A percentile compares a stretch with the other conserved stretches of the same genome.
Evolutionary conservation across 2,113 vertebrate genomes (phyloP).

Genomic region (Oophaga pumilio): DNA sequence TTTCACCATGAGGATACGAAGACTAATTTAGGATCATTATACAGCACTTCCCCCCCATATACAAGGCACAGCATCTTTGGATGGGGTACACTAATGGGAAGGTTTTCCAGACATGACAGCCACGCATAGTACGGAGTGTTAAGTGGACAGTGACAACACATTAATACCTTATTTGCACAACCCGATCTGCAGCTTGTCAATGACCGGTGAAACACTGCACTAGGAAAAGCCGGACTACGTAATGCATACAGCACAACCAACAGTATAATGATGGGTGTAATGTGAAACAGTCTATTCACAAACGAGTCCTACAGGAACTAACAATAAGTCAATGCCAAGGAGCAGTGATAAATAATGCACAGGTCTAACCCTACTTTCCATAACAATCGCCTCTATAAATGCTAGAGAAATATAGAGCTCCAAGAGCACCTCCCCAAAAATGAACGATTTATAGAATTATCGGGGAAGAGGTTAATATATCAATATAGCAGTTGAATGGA

Average conservation of each 20-base stretch:
- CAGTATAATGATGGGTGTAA: not conserved
- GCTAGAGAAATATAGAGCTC: not conserved
- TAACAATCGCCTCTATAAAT: not conserved
- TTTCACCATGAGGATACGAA: too few species aligned
- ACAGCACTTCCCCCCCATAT: not conserved
- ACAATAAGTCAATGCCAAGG: not conserved
- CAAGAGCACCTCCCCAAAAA: not conserved
- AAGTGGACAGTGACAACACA: not conserved
- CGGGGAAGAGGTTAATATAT: too few species aligned
- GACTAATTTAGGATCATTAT: too few species aligned
- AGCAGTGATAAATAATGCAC: not conserved
- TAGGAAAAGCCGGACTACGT: not conserved
- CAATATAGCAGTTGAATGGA: too few species aligned
- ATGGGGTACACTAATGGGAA: not conserved
- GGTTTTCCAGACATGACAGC: not conserved
- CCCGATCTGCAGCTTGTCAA: not conserved
- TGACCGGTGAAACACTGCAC: not conserved
- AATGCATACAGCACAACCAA: not conserved
- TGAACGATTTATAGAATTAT: too few species aligned
- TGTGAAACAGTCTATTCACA: not conserved
- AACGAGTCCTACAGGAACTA: constrained; percentile 1
- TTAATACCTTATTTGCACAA: not conserved
- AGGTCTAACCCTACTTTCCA: not conserved
- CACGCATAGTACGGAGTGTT: not conserved
- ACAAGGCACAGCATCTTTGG: not conserved